A percentile compares a stretch with the other conserved stretches of the same genome.
Conservation (phyloP, 2,888 invertebrate species). For the Perizoma flavofasciatum region DNA sequence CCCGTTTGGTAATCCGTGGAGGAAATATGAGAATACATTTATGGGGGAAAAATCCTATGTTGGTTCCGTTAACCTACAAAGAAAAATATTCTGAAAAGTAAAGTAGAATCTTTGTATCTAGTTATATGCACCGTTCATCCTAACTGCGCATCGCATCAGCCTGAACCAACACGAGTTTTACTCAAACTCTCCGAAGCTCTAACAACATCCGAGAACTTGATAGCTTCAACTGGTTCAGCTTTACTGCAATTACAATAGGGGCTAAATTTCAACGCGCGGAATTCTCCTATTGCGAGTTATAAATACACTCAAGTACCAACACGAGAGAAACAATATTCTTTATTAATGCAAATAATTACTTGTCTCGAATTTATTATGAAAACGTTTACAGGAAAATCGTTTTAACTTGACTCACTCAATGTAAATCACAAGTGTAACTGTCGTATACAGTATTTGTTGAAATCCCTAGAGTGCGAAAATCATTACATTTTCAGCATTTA, state of each 20-base stretch:
- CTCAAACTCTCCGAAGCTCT: constrained; percentile 63
- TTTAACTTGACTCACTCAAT: constrained; percentile 40
- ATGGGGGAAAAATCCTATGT: background rate
- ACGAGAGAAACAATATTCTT: constrained; percentile 52
- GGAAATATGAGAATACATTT: background rate
- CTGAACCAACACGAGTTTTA: constrained; percentile 69
- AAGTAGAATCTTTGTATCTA: constrained; percentile 57
- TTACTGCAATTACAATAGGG: constrained; percentile 20
- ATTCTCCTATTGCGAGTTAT: constrained; percentile 40
- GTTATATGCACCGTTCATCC: constrained; percentile 56
- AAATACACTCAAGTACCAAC: constrained; percentile 42
- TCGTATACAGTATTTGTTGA: background rate
- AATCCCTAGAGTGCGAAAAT: background rate
- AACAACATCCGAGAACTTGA: constrained; percentile 58
- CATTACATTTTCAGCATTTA: no score
- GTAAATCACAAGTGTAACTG: constrained; percentile 14
- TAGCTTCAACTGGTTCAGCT: constrained; percentile 42
- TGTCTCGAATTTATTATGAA: constrained; percentile 47
- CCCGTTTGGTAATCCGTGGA: no score
- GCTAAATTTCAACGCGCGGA: constrained; percentile 47
- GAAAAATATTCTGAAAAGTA: constrained; percentile 51
- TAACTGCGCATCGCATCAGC: constrained; percentile 62
- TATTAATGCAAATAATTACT: constrained; percentile 55
- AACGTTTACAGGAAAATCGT: constrained; percentile 46
- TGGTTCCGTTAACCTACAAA: constrained; percentile 20